These are phyloP conservation scores for Ammospiza caudacuta DNA, from an alignment of 2,113 vertebrate species.

Conservation along the genomic window DNA sequence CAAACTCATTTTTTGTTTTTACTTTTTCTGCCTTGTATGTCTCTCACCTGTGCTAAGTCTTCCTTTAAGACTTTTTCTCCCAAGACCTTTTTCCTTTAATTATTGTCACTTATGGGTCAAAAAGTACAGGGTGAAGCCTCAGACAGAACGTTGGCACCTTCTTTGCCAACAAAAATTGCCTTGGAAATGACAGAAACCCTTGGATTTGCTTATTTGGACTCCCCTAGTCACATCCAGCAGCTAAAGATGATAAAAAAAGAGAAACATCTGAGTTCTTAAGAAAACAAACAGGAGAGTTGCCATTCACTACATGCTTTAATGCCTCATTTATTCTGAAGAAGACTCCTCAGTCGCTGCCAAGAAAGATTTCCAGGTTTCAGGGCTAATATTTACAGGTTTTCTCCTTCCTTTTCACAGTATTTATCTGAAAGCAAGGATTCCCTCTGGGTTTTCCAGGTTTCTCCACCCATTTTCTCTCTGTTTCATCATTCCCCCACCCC, in stretches of 20 bases:
- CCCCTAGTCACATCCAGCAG: neutral
- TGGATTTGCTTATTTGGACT: neutral
- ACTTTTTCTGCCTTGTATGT: neutral
- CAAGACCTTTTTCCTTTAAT: neutral
- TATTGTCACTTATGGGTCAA: neutral
- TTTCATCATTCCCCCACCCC: neutral
- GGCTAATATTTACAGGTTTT: neutral
- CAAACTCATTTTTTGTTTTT: neutral
- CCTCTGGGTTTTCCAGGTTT: neutral
- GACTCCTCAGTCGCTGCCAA: accelerated
- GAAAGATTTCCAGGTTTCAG: neutral
- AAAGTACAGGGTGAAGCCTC: neutral
- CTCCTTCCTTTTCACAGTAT: neutral
- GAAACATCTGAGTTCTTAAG: neutral
- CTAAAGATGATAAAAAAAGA: neutral
- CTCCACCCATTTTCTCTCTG: neutral
- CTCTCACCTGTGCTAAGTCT: neutral
- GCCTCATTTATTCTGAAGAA: neutral
- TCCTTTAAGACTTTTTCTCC: neutral
- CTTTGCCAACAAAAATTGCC: neutral
- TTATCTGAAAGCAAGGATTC: neutral
- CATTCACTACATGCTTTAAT: neutral
- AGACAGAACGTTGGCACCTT: neutral
- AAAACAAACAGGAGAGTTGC: neutral
- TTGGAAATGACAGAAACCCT: neutral